Evolutionary conservation across 2,797 vertebrate genomes (phyloP), one percentile per base, ranked within the genome.

Genomic region (Parauchenoglanis ngamensis): DNA sequence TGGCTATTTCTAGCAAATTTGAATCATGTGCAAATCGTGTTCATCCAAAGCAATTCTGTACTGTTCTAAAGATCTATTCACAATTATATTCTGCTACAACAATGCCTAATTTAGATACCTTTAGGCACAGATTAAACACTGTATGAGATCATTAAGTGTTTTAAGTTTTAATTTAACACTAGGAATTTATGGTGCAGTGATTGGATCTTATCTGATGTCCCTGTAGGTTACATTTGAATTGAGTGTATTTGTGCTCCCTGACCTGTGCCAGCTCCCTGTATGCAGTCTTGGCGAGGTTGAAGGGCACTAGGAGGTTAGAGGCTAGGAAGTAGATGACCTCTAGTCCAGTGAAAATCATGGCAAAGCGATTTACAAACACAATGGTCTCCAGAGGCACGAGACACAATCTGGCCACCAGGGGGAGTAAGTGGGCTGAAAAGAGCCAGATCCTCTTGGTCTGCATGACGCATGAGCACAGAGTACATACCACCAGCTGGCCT

Each of bases 371-470:
- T 96, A 99, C 97, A 95, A 99, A 93, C 86, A 99, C 97, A 0
- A 99, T 98, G 67, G 97, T 99, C 94, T 99, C 98, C 91, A 99
- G 92, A 2, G 98, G 98, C 81, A 99, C 97, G 13, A 99, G 96
- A 93, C 98, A 99, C 87, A 99, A 97, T 3, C 98, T 95, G 81
- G 98, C 98, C 95, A 98, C 96, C 87, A 99, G 96, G 92, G 98
- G 98, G 94, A 99, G 97, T 94, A 99, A 96, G 91, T 99, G 98
- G 89, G 98, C 98, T 0, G 98, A 99, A 91, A 99, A 99, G 2
- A 99, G 97, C 98, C 98, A 99, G 91, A 99, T 99, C 95, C 98
- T 97, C 91, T 98, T 99, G 68, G 98, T 99, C 93, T 99, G 98
- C 98, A 99, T 99, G 91, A 99, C 98, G 87, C 97, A 98, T 88